Conservation (phyloP, 2,888 invertebrate species). For the Phanerotoma sp. region DNA sequence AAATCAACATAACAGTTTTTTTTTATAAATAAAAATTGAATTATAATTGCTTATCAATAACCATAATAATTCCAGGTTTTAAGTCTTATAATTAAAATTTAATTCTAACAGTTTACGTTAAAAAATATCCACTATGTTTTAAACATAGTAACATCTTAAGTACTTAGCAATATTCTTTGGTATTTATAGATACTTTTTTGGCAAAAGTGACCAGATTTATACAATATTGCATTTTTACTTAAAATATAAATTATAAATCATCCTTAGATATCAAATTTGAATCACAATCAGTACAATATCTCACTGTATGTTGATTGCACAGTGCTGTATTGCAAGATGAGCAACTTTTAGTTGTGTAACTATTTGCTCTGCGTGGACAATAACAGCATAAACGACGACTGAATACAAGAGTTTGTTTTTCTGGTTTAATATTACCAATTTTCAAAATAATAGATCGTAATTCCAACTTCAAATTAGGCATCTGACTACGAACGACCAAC, state of each 20-base stretch:
- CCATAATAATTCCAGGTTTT: too few relatives aligned
- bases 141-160: neutral
- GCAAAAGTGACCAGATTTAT: neutral
- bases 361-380: constrained; percentile 1
- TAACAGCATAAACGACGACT: neutral
- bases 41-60: too few relatives aligned
- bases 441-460: neutral
- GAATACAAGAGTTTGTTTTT: neutral
- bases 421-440: neutral
- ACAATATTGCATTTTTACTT: neutral
- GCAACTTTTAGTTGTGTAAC: neutral
- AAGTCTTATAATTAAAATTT: too few relatives aligned
- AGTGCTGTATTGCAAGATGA: neutral
- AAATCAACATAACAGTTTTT: neutral
- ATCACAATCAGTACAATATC: neutral
- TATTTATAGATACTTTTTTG: neutral
- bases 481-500: neutral
- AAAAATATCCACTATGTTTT: too few relatives aligned
- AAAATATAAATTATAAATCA: neutral
- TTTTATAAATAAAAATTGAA: too few relatives aligned
- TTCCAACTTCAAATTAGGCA: neutral
- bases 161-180: neutral
- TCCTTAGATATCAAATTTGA: neutral
- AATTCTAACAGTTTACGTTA: too few relatives aligned
- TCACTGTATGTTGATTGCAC: neutral